A percentile compares a stretch with the other conserved stretches of the same genome.
Conservation (phyloP, 2,113 vertebrate species). For the Ardeotis arabs region DNA sequence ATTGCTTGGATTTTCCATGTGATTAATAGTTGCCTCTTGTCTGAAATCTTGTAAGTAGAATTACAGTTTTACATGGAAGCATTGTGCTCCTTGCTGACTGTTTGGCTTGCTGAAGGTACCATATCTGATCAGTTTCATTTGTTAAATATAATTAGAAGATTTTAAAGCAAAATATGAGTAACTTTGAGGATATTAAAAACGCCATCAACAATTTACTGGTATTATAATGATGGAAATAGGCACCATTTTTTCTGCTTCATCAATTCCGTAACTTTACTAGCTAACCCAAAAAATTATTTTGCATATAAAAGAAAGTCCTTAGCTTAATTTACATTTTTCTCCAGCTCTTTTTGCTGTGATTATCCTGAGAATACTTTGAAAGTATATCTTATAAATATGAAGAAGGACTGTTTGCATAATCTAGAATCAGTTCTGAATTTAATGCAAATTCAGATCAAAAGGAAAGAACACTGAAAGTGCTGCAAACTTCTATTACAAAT, state of each 20-base stretch:
- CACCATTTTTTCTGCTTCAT: neutral
- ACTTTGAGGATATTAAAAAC: neutral
- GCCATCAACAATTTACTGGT: neutral
- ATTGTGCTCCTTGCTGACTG: neutral
- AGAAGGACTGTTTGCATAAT: neutral
- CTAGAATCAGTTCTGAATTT: neutral
- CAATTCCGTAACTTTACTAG: neutral
- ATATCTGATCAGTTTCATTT: neutral
- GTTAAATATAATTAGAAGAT: neutral
- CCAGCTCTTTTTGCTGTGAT: neutral
- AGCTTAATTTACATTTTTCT: neutral
- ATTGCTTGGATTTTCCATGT: neutral
- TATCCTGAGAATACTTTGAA: neutral
- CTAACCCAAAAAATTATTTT: neutral
- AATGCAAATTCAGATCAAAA: slow-evolving; percentile 7
- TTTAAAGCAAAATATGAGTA: neutral
- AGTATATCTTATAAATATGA: neutral
- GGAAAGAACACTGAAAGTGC: neutral
- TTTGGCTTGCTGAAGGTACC: neutral
- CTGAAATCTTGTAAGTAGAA: neutral
- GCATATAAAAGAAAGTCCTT: neutral
- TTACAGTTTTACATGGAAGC: neutral
- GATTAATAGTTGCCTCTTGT: neutral
- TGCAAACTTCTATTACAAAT: neutral
- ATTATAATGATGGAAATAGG: neutral